Percentiles rank a stretch among this genome's conserved stretches.
These are phyloP conservation scores for Hirtodrosophila duncani DNA, from an alignment of 2,888 invertebrate genomes.

Conservation along the genomic window DNA sequence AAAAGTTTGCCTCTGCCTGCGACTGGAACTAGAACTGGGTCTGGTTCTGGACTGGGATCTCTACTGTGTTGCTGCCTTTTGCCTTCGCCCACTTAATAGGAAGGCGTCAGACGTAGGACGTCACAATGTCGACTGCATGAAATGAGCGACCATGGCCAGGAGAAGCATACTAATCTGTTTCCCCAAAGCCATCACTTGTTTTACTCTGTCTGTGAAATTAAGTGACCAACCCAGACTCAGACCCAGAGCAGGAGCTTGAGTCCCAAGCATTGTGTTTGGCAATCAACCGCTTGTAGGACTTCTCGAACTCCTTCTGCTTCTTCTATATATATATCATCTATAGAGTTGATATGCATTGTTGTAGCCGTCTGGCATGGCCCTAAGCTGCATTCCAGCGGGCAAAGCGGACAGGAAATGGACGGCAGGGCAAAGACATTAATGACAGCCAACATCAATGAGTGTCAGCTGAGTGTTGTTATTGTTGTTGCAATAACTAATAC, in stretches of 20 bases:
- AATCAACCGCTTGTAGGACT: conserved; percentile 32
- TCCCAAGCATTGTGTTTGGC: conserved; percentile 39
- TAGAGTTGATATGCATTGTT: conserved; percentile 8
- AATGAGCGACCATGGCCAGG: conserved; percentile 44
- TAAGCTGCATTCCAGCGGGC: conserved; percentile 11
- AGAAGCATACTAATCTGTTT: conserved; percentile 63
- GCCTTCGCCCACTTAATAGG: conserved; percentile 53
- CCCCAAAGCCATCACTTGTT: no score
- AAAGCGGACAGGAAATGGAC: conserved; percentile 51
- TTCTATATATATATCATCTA: background rate
- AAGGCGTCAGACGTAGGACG: conserved; percentile 45
- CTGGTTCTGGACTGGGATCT: background rate
- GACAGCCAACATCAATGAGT: conserved; percentile 67
- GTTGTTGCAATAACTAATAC: conserved; percentile 62
- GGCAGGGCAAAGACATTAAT: conserved; percentile 44
- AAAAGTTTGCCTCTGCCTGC: conserved; percentile 55
- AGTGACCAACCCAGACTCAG: no score
- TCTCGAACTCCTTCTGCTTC: conserved; percentile 7
- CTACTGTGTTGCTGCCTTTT: conserved; percentile 2
- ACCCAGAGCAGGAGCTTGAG: no score
- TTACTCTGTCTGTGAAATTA: conserved; percentile 37
- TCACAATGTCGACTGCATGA: conserved; percentile 46
- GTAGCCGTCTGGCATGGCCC: conserved; percentile 6
- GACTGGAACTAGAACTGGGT: conserved; percentile 11
- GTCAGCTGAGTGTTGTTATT: conserved; percentile 45